Evolutionary conservation across 2,797 vertebrate species (phyloP), one percentile per base, ranked within the genome.

Genomic region (Tragelaphus eurycerus): DNA sequence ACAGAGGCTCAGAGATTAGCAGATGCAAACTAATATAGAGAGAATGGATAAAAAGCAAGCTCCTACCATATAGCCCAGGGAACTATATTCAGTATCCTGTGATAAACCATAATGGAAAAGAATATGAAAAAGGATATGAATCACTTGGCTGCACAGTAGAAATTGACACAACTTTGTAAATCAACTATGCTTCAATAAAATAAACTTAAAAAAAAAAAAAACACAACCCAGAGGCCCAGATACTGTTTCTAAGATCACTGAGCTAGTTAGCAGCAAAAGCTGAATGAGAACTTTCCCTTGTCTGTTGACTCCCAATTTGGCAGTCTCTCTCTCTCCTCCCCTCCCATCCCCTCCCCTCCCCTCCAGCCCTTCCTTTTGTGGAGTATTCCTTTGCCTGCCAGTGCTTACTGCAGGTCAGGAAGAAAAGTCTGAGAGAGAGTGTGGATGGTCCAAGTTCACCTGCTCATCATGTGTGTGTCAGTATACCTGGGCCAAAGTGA

Each of bases 301-400:
- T 29, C 74, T 74, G 23, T 27, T 94, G 64, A 94, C 21, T 60
- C 52, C 12, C 17, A 25, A 2, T n/a, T 9, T 52, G 79, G 38
- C 46, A 62, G 21, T 31, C 8, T 16, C 3, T 64, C 16, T 8
- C 15, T 17, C 16, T 3, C 7, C 29, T 12, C 34, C 7, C 23
- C 0, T 6, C 78, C 7, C 23, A 0, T 6, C 78, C 0, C 19
- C 11, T 16, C 4, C 43, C 4, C 13, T 4, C 71, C 7, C 21
- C 29, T 9, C 12, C 0, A 14, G 43, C 23, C 67, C 38, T 76
- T 87, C 29, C 34, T 64, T 78, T 52, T 52, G 4, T 59, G 43
- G 16, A 52, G 19, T 38, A 48, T 29, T 81, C 3, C n/a, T 29
- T 81, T 3, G 5, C 19, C 27, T 50, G 17, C 10, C 21, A 60